These are phyloP conservation scores for Muscidifurax raptorellus DNA, from an alignment of 1,140 invertebrate species.

Conservation along the genomic window DNA sequence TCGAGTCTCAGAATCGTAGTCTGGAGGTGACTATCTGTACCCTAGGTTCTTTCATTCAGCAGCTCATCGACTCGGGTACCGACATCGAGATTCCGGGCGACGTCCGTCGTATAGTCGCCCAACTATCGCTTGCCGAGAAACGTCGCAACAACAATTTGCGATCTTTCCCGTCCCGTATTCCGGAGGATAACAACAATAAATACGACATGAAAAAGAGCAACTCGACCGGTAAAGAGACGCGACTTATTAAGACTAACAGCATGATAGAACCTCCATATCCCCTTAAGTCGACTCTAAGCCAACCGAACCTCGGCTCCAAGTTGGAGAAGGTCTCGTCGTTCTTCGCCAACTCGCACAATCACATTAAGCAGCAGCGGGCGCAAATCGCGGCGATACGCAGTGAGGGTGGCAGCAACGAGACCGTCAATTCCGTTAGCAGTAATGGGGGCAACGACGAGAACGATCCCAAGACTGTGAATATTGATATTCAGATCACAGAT, in stretches of 20 bases:
- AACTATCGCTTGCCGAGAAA: slow-evolving; percentile 75
- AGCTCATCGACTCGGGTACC: slow-evolving; percentile 76
- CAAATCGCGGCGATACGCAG: slow-evolving; percentile 66
- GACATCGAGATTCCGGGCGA: slow-evolving; percentile 82
- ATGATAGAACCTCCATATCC: slow-evolving; percentile 67
- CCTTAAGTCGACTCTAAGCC: slow-evolving; percentile 72
- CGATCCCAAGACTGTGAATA: slow-evolving; percentile 71
- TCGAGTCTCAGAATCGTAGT: slow-evolving; percentile 80
- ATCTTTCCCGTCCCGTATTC: slow-evolving; percentile 75
- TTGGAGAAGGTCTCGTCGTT: slow-evolving; percentile 77
- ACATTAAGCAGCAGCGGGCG: slow-evolving; percentile 77
- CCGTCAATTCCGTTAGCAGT: slow-evolving; percentile 49
- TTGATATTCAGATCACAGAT: slow-evolving; percentile 72
- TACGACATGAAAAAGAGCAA: slow-evolving; percentile 74
- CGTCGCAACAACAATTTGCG: slow-evolving; percentile 69
- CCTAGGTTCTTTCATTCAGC: slow-evolving; percentile 79
- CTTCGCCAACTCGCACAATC: slow-evolving; percentile 81
- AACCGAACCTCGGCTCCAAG: slow-evolving; percentile 72
- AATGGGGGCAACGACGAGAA: slow-evolving; percentile 67
- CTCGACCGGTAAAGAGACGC: slow-evolving; percentile 67
- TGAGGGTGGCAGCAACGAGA: slow-evolving; percentile 57
- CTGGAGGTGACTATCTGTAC: slow-evolving; percentile 80
- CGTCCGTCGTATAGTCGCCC: slow-evolving; percentile 79
- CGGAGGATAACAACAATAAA: slow-evolving; percentile 75
- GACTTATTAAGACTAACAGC: slow-evolving; percentile 62